Evolutionary conservation across 2,888 invertebrate genomes (phyloP), one percentile per base, ranked within the genome.

Genomic region (Rhimphoctona megacephalus): DNA sequence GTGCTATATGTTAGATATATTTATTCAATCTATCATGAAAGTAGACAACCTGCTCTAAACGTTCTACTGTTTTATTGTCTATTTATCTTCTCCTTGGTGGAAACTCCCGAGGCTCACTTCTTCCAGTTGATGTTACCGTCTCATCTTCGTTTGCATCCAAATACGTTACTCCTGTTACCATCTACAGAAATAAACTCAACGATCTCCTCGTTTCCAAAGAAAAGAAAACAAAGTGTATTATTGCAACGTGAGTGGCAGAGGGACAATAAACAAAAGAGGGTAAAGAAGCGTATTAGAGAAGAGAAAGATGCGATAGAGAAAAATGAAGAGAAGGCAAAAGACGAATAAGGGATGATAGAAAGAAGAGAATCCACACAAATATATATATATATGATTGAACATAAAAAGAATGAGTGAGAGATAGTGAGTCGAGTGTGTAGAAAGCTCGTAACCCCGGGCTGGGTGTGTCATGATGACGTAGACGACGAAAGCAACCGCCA

Each of bases 401-500:
- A 54, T 14, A 78, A 81, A 81, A 49, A 72, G 49, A 69, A 57
- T 77, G 72, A 81, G 66, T 70, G 72, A 43, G 78, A 57, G 61
- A 81, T 52, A 52, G 14, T 25, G 70, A 52, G 54, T 79, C 17
- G 49, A 78, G 52, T 11, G 25, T 11, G 49, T 25, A 69, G 72
- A 67, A 61, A 79, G 79, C 86, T 81, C 81, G 86, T 81, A 83
- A 83, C 81, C 77, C 61, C 67, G 64, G 80, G 69, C 72, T 57
- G 73, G 83, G 72, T 78, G 78, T 81, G 73, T 81, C 67, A 78
- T 30, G 85, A 72, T 77, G 69, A 57, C 74, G 52, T 69, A 49
- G 83, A 83, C 70, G 83, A 80, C 80, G 74, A 66, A 77, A n/a
- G 82, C 64, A 73, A 81, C 81, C 78, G 5, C 64, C 81, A 52